These are phyloP conservation scores for Platycnemis pennipes DNA, from an alignment of 2,888 invertebrate species.

Conservation along the genomic window DNA sequence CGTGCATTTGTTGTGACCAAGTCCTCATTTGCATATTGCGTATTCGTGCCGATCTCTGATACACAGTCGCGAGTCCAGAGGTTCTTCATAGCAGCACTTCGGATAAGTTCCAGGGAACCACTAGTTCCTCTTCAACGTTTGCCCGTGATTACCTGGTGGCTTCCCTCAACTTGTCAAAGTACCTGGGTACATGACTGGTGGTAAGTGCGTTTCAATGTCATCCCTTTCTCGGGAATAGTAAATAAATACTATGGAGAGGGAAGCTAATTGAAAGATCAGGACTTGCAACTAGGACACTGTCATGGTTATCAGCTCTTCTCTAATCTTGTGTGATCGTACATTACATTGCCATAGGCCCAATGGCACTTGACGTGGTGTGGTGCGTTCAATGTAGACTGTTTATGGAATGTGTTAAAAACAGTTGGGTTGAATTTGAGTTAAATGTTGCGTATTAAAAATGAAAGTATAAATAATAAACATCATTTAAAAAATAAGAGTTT, in stretches of 20 bases:
- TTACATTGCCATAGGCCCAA: too few relatives aligned
- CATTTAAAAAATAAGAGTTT: too few relatives aligned
- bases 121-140: background rate
- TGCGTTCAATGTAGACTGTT: too few relatives aligned
- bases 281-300: background rate
- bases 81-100: background rate
- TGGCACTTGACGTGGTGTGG: too few relatives aligned
- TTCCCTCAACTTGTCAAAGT: background rate
- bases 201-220: background rate
- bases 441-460: too few relatives aligned
- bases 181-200: background rate
- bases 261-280: background rate
- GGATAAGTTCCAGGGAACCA: background rate
- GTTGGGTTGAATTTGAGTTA: too few relatives aligned
- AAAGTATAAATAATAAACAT: too few relatives aligned
- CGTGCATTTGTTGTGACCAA: background rate
- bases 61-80: background rate
- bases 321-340: too few relatives aligned
- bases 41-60: background rate
- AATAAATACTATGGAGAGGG: background rate
- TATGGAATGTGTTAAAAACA: too few relatives aligned
- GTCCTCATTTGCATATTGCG: background rate
- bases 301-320: too few relatives aligned
- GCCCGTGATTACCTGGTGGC: background rate
- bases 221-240: background rate